phyloP scores from a whole-genome alignment of 2,888 invertebrate species.

The Perizoma flavofasciatum region DNA sequence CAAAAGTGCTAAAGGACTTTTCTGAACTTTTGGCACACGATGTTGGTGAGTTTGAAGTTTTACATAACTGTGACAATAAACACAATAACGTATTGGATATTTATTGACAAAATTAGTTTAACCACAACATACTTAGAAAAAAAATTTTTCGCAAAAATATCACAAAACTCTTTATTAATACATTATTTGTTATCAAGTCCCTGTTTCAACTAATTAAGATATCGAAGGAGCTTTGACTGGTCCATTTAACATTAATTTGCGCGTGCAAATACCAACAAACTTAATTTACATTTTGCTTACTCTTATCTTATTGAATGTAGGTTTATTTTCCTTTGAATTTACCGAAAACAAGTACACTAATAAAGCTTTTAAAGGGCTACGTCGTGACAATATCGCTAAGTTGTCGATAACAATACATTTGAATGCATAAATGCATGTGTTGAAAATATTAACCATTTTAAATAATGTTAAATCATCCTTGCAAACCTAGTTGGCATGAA shows the following conservation, averaged over 20 bases:
- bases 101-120: no score
- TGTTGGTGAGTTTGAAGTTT: neutral
- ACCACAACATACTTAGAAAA: no score
- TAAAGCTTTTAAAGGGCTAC: slow-evolving; percentile 33
- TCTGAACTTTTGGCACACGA: slow-evolving; percentile 43
- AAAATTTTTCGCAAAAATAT: no score
- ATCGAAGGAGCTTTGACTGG: slow-evolving; percentile 29
- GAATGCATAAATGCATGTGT: slow-evolving; percentile 15
- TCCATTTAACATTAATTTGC: slow-evolving; percentile 40
- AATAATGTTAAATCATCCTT: no score
- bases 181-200: slow-evolving; percentile 18
- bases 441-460: no score
- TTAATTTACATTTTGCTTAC: slow-evolving; percentile 21
- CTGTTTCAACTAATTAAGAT: slow-evolving; percentile 42
- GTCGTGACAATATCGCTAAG: slow-evolving; percentile 32
- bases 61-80: no score
- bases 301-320: slow-evolving; percentile 25
- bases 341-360: slow-evolving; percentile 16
- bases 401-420: slow-evolving; percentile 32
- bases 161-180: slow-evolving; percentile 9
- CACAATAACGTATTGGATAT: no score
- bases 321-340: slow-evolving; percentile 24
- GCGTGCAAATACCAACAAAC: slow-evolving; percentile 26
- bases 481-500: no score
- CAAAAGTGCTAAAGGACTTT: slow-evolving; percentile 52